A percentile compares a stretch with the other conserved stretches of the same genome.
phyloP scores from a whole-genome alignment of 2,113 vertebrate genomes.

The Chaetodon trifascialis region DNA sequence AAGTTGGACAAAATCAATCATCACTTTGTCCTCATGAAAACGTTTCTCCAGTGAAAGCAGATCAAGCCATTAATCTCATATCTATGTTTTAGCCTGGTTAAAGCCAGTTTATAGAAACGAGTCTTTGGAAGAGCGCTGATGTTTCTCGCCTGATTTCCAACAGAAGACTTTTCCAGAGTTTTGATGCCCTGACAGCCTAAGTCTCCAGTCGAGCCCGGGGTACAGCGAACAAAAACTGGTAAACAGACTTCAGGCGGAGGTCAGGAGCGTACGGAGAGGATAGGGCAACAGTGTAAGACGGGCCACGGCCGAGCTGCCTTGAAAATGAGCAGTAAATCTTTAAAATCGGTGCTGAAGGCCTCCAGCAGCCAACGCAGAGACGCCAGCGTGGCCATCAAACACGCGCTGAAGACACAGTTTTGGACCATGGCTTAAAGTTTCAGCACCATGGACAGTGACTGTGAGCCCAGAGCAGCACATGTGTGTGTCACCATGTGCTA shows the following conservation, averaged over 20 bases:
- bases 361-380: background rate
- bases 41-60: too few species aligned
- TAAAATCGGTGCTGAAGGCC: constrained; percentile 15
- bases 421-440: background rate
- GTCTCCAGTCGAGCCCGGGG: background rate
- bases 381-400: background rate
- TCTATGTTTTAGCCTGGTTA: too few species aligned
- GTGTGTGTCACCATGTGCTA: background rate
- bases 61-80: too few species aligned
- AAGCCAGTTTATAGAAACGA: too few species aligned
- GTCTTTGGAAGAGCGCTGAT: background rate
- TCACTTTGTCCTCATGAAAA: too few species aligned
- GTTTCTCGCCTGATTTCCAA: background rate
- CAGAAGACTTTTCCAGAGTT: background rate
- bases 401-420: background rate
- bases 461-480: background rate
- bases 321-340: constrained; percentile 23
- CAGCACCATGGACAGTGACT: constrained; percentile 64
- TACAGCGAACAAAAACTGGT: background rate
- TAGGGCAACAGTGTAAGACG: background rate
- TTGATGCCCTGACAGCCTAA: background rate
- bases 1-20: too few species aligned
- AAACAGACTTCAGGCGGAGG: background rate
- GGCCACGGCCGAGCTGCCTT: background rate
- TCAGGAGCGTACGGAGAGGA: constrained; percentile 2